Conservation (phyloP, 2,888 invertebrate species). For the Megamerina dolium region DNA sequence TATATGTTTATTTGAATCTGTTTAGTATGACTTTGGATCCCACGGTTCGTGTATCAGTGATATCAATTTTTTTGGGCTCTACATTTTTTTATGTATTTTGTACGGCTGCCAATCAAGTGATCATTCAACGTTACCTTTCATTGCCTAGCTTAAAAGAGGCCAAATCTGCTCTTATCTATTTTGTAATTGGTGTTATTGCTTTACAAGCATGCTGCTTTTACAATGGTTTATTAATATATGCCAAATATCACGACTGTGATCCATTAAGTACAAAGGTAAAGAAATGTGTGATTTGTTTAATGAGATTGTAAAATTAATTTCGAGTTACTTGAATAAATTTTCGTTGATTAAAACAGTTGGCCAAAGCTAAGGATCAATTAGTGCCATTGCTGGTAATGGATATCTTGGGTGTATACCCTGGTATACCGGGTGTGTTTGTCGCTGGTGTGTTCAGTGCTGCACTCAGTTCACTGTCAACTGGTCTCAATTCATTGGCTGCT, state of each 20-base stretch:
- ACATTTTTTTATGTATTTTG: conserved; percentile 68
- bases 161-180: conserved; percentile 61
- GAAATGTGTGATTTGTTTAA: conserved; percentile 3
- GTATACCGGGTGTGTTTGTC: conserved; percentile 79
- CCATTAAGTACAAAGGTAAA: conserved; percentile 68
- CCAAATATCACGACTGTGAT: conserved; percentile 69
- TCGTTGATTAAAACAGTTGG: conserved; percentile 52
- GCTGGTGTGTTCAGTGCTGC: conserved; percentile 89
- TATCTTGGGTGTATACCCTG: conserved; percentile 67
- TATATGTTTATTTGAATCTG: no score
- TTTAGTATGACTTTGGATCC: conserved; percentile 70
- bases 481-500: conserved; percentile 72
- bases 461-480: conserved; percentile 73
- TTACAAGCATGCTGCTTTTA: conserved; percentile 62
- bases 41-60: conserved; percentile 70
- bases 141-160: conserved; percentile 64
- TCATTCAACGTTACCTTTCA: conserved; percentile 77
- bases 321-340: no score
- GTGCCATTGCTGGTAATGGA: conserved; percentile 81
- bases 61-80: conserved; percentile 70
- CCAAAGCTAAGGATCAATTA: conserved; percentile 71
- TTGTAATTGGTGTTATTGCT: conserved; percentile 58
- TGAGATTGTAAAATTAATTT: not conserved
- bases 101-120: conserved; percentile 72
- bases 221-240: conserved; percentile 67